phyloP scores from a whole-genome alignment of 2,888 invertebrate species.

The Leucoma salicis region DNA sequence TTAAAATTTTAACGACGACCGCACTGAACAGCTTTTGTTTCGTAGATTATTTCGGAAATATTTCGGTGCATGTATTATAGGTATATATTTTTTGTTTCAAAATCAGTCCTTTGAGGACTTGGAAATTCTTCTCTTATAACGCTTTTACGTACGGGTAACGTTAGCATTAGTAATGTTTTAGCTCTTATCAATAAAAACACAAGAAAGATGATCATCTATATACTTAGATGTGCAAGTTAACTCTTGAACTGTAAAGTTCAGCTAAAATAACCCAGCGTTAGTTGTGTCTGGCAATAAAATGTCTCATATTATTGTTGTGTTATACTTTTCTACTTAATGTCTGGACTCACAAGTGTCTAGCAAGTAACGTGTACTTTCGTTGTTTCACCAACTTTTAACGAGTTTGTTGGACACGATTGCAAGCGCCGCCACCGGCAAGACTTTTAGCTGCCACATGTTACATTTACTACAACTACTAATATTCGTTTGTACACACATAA shows the following conservation, averaged over 20 bases:
- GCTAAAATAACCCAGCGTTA: conserved; percentile 58
- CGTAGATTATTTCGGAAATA: conserved; percentile 43
- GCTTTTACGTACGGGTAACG: too few relatives aligned
- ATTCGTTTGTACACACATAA: too few relatives aligned
- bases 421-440: conserved; percentile 47
- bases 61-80: conserved; percentile 6
- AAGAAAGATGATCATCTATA: too few relatives aligned
- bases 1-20: conserved; percentile 64
- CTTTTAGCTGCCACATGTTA: conserved; percentile 53
- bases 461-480: too few relatives aligned
- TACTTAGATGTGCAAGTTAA: conserved; percentile 30
- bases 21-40: conserved; percentile 55
- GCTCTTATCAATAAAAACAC: too few relatives aligned
- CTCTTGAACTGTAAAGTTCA: conserved; percentile 40
- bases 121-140: too few relatives aligned
- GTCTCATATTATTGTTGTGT: conserved; percentile 71
- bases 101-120: too few relatives aligned
- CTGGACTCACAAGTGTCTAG: conserved; percentile 72
- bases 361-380: conserved; percentile 67
- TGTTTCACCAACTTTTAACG: conserved; percentile 80
- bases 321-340: conserved; percentile 77
- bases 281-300: conserved; percentile 61
- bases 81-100: too few relatives aligned
- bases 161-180: too few relatives aligned
- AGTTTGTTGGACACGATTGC: conserved; percentile 76